Conservation (phyloP, 2,113 vertebrate species). For the Vulpes ferrilata region DNA sequence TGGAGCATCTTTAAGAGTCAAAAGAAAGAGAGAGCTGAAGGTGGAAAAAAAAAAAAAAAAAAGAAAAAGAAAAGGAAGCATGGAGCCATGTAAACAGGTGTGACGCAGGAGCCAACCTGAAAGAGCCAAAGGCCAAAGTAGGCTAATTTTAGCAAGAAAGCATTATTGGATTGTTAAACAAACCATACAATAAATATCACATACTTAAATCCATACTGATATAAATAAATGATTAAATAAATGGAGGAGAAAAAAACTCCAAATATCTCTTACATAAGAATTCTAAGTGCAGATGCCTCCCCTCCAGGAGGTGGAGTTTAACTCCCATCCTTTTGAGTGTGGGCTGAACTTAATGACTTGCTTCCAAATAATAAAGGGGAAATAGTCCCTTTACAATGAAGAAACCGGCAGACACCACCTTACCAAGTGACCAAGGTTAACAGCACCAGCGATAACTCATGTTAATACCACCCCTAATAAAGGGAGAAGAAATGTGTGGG, state of each 20-base stretch:
- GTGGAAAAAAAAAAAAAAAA: background rate
- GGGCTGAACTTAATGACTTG: background rate
- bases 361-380: background rate
- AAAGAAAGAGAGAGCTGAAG: background rate
- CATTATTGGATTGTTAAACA: background rate
- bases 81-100: background rate
- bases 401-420: background rate
- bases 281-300: background rate
- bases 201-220: background rate
- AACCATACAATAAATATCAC: background rate
- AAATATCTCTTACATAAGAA: background rate
- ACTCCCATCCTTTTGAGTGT: background rate
- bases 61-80: background rate
- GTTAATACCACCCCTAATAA: background rate
- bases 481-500: no score
- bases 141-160: background rate
- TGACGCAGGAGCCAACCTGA: background rate
- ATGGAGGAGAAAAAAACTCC: background rate
- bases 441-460: background rate
- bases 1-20: background rate
- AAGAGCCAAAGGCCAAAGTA: background rate
- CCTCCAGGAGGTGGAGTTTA: background rate
- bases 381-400: background rate
- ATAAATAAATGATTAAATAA: background rate
- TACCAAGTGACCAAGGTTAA: background rate